A percentile compares a stretch with the other conserved stretches of the same genome.
These are phyloP conservation scores for Petrophora chlorosata DNA, from an alignment of 2,888 invertebrate species.

Conservation along the genomic window DNA sequence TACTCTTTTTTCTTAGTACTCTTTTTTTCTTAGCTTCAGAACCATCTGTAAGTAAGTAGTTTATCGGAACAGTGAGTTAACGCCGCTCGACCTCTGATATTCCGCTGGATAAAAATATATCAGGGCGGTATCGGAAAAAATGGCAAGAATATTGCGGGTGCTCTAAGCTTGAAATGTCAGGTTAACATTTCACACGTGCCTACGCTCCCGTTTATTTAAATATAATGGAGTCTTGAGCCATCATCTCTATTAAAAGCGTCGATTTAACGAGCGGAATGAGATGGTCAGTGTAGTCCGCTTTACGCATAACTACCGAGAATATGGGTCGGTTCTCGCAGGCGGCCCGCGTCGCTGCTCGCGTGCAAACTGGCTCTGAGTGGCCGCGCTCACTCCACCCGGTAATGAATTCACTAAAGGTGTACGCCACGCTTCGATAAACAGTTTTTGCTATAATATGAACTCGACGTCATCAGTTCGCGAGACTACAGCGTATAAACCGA, in stretches of 20 bases:
- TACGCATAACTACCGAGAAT: conserved; percentile 49
- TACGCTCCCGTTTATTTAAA: conserved; percentile 59
- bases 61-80: no score
- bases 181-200: conserved; percentile 61
- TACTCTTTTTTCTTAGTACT: no score
- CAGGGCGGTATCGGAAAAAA: conserved; percentile 33
- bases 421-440: conserved; percentile 48
- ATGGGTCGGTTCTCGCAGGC: conserved; percentile 62
- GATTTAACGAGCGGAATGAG: conserved; percentile 74
- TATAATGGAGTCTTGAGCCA: conserved; percentile 65
- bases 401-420: conserved; percentile 58
- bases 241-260: conserved; percentile 77
- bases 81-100: conserved; percentile 39
- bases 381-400: conserved; percentile 40
- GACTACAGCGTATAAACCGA: conserved; percentile 17
- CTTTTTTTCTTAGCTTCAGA: no score
- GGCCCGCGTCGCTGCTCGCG: conserved; percentile 37
- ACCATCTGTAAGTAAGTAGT: no score
- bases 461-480: conserved; percentile 24
- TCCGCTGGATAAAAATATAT: conserved; percentile 43
- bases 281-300: conserved; percentile 46
- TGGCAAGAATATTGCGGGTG: conserved; percentile 35
- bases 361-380: conserved; percentile 46
- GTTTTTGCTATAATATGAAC: conserved; percentile 40
- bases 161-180: conserved; percentile 53